These are phyloP conservation scores for Drosophila equinoxialis DNA, from an alignment of 1,140 invertebrate genomes.

Conservation along the genomic window DNA sequence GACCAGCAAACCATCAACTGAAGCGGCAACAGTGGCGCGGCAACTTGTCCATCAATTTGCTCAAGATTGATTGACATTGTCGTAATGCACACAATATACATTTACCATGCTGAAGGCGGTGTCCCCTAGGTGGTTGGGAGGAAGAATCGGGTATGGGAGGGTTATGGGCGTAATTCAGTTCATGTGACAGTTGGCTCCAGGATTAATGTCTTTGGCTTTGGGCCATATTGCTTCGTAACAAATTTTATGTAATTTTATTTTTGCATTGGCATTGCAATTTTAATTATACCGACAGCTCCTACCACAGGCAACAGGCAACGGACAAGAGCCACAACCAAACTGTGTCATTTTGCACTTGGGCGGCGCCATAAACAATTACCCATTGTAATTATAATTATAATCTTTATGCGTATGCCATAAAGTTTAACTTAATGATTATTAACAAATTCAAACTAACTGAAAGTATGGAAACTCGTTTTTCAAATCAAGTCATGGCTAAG, in stretches of 20 bases:
- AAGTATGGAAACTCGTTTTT: too few species aligned
- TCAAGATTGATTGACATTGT: constrained; percentile 80
- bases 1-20: not conserved
- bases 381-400: too few species aligned
- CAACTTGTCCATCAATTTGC: constrained; percentile 82
- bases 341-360: too few species aligned
- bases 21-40: constrained; percentile 7
- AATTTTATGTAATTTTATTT: constrained; percentile 53
- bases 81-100: constrained; percentile 81
- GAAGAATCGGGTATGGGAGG: constrained; percentile 5
- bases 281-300: constrained; percentile 20
- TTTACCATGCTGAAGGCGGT: constrained; percentile 36
- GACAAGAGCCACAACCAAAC: not conserved
- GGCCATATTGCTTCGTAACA: constrained; percentile 63
- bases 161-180: constrained; percentile 29
- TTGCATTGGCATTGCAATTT: constrained; percentile 45
- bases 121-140: not conserved
- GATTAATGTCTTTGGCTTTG: constrained; percentile 70
- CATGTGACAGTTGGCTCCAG: constrained; percentile 66
- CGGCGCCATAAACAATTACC: too few species aligned
- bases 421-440: too few species aligned
- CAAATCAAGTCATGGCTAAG: too few species aligned
- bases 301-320: not conserved
- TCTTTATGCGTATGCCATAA: too few species aligned
- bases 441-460: too few species aligned